Conservation (phyloP, 2,113 vertebrate species). For the Proteles cristata region DNA sequence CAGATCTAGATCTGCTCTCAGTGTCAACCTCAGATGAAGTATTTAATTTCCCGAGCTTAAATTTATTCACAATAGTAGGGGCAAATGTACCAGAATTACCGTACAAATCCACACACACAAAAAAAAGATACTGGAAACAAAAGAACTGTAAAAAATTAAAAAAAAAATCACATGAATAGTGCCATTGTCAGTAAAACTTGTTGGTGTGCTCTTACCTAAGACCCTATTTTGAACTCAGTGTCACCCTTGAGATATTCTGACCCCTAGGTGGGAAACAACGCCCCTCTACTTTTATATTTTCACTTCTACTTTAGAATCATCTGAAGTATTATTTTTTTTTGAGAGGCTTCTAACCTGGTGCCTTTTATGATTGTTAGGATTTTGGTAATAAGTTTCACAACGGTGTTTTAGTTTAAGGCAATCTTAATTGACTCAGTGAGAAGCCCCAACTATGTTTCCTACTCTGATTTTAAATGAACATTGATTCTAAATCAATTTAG, state of each 20-base stretch:
- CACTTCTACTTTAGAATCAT: neutral
- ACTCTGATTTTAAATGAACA: neutral
- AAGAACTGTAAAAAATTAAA: neutral
- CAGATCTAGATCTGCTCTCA: neutral
- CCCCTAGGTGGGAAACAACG: neutral
- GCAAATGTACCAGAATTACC: neutral
- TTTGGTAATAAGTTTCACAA: neutral
- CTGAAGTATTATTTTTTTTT: neutral
- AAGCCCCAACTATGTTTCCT: neutral
- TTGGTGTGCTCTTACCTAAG: neutral
- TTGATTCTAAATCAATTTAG: constrained; percentile 11
- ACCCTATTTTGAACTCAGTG: neutral
- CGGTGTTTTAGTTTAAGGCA: neutral
- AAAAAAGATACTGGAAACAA: neutral
- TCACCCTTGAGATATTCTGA: neutral
- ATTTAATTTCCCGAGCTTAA: neutral
- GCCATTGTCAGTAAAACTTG: neutral
- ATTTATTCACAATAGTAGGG: neutral
- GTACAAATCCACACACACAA: neutral
- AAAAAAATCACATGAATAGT: neutral
- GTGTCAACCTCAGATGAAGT: neutral
- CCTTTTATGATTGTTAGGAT: neutral
- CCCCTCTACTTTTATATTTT: neutral
- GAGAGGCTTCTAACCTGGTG: neutral
- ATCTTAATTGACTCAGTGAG: neutral